Conservation (phyloP, 2,113 vertebrate genomes). For the Eublepharis macularius region DNA sequence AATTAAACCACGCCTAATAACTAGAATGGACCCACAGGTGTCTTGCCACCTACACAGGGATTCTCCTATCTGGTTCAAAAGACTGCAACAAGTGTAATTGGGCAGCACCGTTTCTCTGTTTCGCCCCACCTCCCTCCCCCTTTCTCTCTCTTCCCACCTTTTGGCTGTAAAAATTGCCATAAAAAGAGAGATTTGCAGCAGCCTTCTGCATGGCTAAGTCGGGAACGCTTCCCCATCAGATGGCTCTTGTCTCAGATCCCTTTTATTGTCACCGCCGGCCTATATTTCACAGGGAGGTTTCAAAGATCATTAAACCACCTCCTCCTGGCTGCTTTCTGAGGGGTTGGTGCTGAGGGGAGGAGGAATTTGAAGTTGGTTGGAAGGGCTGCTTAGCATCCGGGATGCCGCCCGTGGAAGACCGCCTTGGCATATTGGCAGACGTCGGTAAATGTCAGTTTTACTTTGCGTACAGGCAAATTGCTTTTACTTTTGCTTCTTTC, state of each 20-base stretch:
- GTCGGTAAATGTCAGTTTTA: not conserved
- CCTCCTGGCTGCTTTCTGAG: constrained; percentile 45
- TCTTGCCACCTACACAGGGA: not conserved
- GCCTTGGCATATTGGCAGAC: not conserved
- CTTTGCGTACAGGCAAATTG: not conserved
- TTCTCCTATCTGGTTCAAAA: not conserved
- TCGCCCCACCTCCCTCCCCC: not conserved
- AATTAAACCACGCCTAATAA: not conserved
- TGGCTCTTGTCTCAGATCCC: constrained; percentile 26
- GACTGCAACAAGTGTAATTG: constrained; percentile 14
- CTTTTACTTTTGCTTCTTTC: not conserved
- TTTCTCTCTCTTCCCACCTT: constrained; percentile 1
- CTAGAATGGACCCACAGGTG: not conserved
- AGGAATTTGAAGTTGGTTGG: not conserved
- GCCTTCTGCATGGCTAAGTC: constrained; percentile 17
- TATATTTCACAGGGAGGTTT: constrained; percentile 57
- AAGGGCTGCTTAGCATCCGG: constrained; percentile 40
- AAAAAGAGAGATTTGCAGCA: constrained; percentile 47
- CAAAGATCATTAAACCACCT: constrained; percentile 55
- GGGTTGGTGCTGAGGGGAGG: constrained; percentile 33
- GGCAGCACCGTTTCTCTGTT: not conserved
- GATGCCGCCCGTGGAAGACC: not conserved
- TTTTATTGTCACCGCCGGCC: constrained; percentile 49
- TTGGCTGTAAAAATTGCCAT: constrained; percentile 41
- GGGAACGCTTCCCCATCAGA: constrained; percentile 46